phyloP scores from a whole-genome alignment of 2,888 invertebrate genomes.

The Anarsia innoxiella region DNA sequence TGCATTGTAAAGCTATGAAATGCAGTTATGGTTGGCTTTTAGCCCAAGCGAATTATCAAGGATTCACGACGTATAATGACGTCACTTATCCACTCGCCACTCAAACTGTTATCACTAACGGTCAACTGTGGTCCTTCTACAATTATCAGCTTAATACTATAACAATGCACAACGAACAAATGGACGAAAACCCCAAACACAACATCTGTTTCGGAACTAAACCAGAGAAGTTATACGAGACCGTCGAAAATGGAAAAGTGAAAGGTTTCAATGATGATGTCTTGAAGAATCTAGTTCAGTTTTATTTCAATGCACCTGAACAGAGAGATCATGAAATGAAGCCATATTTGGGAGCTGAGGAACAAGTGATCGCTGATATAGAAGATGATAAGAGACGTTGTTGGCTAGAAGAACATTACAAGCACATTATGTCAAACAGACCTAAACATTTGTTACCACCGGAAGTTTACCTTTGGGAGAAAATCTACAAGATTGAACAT shows the following conservation, averaged over 20 bases:
- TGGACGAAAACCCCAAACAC: constrained; percentile 78
- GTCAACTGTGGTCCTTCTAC: constrained; percentile 89
- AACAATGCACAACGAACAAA: constrained; percentile 76
- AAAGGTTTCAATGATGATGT: constrained; percentile 88
- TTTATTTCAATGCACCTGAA: constrained; percentile 82
- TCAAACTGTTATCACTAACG: constrained; percentile 93
- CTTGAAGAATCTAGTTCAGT: constrained; percentile 81
- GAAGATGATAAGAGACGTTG: constrained; percentile 78
- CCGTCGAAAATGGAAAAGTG: constrained; percentile 81
- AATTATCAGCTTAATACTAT: constrained; percentile 95
- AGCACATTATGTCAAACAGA: constrained; percentile 80
- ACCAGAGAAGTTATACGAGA: constrained; percentile 83
- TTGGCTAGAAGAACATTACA: constrained; percentile 82
- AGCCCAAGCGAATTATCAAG: constrained; percentile 87
- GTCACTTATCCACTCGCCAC: constrained; percentile 92
- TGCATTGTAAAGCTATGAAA: constrained; percentile 84
- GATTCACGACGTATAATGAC: constrained; percentile 94
- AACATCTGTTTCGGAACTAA: constrained; percentile 89
- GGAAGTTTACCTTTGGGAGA: constrained; percentile 88
- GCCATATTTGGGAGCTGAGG: constrained; percentile 80
- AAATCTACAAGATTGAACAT: constrained; percentile 84
- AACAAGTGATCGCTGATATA: constrained; percentile 79
- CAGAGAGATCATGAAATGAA: constrained; percentile 78
- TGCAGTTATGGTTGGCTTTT: constrained; percentile 87
- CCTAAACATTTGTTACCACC: constrained; percentile 76